These are phyloP conservation scores for Drosophila putrida DNA, from an alignment of 2,888 invertebrate genomes.

Conservation along the genomic window DNA sequence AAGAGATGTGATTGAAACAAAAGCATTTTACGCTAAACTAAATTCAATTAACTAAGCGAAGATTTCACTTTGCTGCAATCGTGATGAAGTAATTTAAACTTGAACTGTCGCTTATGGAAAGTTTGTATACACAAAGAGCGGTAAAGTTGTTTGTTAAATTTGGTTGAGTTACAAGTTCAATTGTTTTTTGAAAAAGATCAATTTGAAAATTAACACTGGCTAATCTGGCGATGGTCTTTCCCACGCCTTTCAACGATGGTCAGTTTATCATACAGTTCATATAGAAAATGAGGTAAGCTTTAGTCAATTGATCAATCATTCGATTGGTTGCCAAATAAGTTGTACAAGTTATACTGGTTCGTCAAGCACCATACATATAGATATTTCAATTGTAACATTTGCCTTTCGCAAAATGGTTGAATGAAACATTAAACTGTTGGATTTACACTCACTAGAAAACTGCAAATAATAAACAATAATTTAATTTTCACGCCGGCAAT, in stretches of 20 bases:
- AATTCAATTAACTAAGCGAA: conserved; percentile 22
- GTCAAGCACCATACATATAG: neutral
- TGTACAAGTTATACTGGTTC: conserved; percentile 28
- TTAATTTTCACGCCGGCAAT: conserved; percentile 31
- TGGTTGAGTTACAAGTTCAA: neutral
- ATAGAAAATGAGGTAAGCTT: conserved; percentile 32
- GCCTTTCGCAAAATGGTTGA: conserved; percentile 20
- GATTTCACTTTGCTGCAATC: conserved; percentile 45
- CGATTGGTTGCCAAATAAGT: conserved; percentile 7
- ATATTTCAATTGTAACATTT: neutral
- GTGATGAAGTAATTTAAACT: conserved; percentile 58
- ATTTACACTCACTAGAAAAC: conserved; percentile 40
- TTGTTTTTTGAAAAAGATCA: neutral
- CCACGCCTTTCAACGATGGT: conserved; percentile 17
- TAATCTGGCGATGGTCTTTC: conserved; percentile 19
- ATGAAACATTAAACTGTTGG: conserved; percentile 16
- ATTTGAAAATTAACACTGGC: conserved; percentile 23
- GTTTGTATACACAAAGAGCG: conserved; percentile 7
- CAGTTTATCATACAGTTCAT: neutral
- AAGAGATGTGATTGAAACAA: neutral
- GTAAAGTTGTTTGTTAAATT: neutral
- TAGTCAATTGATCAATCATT: conserved; percentile 15
- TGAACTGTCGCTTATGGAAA: conserved; percentile 33
- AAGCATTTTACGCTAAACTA: conserved; percentile 1
- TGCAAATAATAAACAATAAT: conserved; percentile 12